Evolutionary conservation across 2,113 vertebrate genomes (phyloP).

Genomic region (Dunckerocampus dactyliophorus): DNA sequence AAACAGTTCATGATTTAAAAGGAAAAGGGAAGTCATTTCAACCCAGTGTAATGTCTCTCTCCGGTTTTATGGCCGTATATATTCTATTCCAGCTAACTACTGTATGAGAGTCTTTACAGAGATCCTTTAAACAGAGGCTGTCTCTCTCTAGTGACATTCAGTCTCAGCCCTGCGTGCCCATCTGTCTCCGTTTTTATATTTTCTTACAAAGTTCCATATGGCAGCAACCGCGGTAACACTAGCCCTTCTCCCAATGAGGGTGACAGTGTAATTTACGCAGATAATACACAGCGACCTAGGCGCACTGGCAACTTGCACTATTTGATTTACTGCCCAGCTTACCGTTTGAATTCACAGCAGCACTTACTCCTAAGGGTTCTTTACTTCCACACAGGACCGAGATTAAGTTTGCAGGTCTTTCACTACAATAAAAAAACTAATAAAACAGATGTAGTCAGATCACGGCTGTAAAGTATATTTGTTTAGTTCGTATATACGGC

Average conservation of each 20-base stretch:
- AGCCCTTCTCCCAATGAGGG: conserved; percentile 35
- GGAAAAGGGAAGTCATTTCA: not conserved
- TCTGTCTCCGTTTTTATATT: conserved; percentile 42
- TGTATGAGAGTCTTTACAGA: conserved; percentile 18
- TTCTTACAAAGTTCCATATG: conserved; percentile 40
- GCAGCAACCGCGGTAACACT: conserved; percentile 33
- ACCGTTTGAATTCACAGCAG: conserved; percentile 32
- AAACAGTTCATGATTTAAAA: conserved; percentile 34
- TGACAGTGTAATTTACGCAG: conserved; percentile 41
- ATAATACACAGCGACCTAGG: conserved; percentile 23
- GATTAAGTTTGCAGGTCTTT: not conserved
- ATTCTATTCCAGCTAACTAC: conserved; percentile 38
- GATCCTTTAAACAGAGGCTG: conserved; percentile 30
- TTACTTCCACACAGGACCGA: conserved; percentile 3
- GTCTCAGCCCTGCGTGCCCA: conserved; percentile 29
- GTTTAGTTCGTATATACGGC: conserved; percentile 17
- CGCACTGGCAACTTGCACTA: conserved; percentile 10
- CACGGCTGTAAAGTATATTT: conserved; percentile 30
- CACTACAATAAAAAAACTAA: conserved; percentile 15
- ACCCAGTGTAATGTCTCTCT: conserved; percentile 14
- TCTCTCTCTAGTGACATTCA: conserved; percentile 40
- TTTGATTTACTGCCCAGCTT: conserved; percentile 36
- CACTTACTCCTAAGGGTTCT: conserved; percentile 8
- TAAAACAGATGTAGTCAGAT: conserved; percentile 23
- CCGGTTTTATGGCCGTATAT: conserved; percentile 33